These are phyloP conservation scores for Gallinago undulata DNA, from an alignment of 2,113 vertebrate species.

Conservation along the genomic window DNA sequence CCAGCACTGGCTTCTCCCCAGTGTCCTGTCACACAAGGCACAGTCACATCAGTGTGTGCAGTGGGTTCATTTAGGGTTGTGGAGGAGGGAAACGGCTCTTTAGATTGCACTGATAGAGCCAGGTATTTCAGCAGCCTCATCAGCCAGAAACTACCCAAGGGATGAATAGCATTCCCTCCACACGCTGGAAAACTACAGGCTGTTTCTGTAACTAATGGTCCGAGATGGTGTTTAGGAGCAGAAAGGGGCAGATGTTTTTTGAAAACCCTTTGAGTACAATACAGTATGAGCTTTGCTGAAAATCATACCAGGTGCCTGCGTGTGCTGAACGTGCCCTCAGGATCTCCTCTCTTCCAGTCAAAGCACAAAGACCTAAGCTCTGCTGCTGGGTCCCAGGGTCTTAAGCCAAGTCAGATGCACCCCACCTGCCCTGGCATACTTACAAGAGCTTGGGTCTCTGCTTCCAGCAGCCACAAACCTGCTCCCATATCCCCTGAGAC, in stretches of 20 bases:
- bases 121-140: neutral
- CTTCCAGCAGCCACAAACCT: neutral
- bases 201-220: fast-evolving
- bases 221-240: fast-evolving
- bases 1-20: neutral
- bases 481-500: neutral
- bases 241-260: neutral
- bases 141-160: neutral
- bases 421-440: fast-evolving
- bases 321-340: neutral
- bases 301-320: fast-evolving
- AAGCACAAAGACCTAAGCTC: neutral
- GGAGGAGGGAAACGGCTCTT: neutral
- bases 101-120: neutral
- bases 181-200: fast-evolving
- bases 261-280: neutral
- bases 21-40: neutral
- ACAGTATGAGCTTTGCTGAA: neutral
- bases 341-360: neutral
- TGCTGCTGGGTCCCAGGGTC: neutral
- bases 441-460: fast-evolving
- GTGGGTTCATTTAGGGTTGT: neutral
- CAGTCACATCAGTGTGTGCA: neutral
- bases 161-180: neutral
- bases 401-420: fast-evolving